Conservation (phyloP, 1,140 invertebrate species). For the Drosophila navojoa region DNA sequence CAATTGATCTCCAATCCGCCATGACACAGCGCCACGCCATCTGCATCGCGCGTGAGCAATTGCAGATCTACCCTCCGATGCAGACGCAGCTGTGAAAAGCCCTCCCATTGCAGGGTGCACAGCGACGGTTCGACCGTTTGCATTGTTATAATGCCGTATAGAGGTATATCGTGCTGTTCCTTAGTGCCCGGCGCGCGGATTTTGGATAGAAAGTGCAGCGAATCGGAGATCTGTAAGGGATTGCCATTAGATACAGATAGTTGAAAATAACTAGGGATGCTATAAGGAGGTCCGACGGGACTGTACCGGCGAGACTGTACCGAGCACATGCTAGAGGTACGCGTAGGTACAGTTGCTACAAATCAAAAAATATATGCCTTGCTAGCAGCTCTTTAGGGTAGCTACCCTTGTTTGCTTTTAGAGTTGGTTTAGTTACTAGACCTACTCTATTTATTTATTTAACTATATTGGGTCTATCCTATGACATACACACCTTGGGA, state of each 20-base stretch:
- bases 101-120: conserved; percentile 85
- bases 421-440: not conserved
- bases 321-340: too few species aligned
- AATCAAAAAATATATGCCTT: too few species aligned
- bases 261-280: too few species aligned
- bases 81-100: conserved; percentile 81
- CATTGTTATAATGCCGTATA: conserved; percentile 85
- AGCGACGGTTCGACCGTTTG: conserved; percentile 86
- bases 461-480: not conserved
- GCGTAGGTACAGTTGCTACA: not conserved
- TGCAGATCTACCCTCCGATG: conserved; percentile 84
- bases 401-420: not conserved
- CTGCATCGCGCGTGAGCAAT: conserved; percentile 85
- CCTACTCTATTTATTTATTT: too few species aligned
- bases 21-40: conserved; percentile 84
- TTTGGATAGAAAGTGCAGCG: conserved; percentile 84
- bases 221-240: conserved; percentile 80
- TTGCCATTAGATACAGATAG: too few species aligned
- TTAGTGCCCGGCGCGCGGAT: conserved; percentile 83
- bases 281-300: too few species aligned
- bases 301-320: too few species aligned
- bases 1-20: conserved; percentile 85
- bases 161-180: conserved; percentile 81
- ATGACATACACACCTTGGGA: conserved; percentile 62
- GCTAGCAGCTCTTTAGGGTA: too few species aligned